Base-by-base conservation (phyloP, 2,888 invertebrate species). In the Synergus japonicus region DNA sequence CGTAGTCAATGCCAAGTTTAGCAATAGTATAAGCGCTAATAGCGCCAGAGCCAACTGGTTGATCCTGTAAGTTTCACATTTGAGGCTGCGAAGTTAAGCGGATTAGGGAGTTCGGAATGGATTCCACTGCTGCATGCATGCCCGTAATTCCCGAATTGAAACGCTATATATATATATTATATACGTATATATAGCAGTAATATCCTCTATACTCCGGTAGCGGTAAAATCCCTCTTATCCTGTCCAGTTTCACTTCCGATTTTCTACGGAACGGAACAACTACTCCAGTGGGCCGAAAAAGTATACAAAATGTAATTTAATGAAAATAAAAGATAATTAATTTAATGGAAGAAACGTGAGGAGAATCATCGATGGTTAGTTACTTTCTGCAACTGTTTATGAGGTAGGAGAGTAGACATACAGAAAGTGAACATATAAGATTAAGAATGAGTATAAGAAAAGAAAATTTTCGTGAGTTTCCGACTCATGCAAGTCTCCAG, bases 1-100 rank as follows among this genome's bases (percentile, higher is more conserved):
- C 66, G 43, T 43, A 41, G 41, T 44, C 43, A 66, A 66, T 66
- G 66, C 18, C 66, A 43, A 43, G 44, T 67, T 67, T 67, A 67
- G 66, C 44, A 44, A 18, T 67, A 46, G 66, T n/a, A 29, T 29
- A 67, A 22, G 66, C 66, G 44, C 44, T 66, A 66, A 41, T 66
- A 66, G 41, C 43, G 43, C 65, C 41, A 41, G 65, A 66, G 65
- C 65, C 65, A 66, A 66, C 65, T 66, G 65, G 65, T 66, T 66
- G 65, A 66, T 66, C 65, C 65, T 43, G 65, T 67, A 67, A 67
- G 66, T 67, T 67, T 67, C 43, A 67, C 66, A 44, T 67, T 67
- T 67, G 66, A 44, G 66, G 66, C 66, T 67, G 66, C n/a, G 43
- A 67, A 67, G 66, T 67, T 44, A 67, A 67, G 66, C 66, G 66